Conservation (phyloP, 30 jellyfish, hydroid and myxozoan species). For the Turritopsis rubra region DNA sequence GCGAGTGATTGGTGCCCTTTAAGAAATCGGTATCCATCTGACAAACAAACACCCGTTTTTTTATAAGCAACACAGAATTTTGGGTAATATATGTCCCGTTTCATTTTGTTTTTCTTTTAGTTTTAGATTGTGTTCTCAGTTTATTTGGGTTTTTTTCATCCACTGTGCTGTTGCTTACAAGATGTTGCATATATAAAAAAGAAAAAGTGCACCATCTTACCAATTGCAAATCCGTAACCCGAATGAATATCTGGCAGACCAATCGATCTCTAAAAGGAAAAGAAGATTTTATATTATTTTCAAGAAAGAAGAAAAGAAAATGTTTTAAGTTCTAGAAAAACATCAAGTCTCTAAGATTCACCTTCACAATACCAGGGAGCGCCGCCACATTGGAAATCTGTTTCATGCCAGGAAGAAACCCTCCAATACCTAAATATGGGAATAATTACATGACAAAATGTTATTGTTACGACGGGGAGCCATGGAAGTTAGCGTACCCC, state of each 20-base stretch:
- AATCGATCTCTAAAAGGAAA: slow-evolving; percentile 71
- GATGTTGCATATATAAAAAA: too few relatives aligned
- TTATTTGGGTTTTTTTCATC: too few relatives aligned
- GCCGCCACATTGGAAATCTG: slow-evolving; percentile 98
- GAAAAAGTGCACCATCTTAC: slow-evolving; percentile 24
- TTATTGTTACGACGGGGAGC: background rate
- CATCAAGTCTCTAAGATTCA: background rate
- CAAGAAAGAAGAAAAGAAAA: background rate
- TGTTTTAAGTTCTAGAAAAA: background rate
- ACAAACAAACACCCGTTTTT: too few relatives aligned
- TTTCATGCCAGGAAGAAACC: slow-evolving; percentile 92
- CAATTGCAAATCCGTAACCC: slow-evolving; percentile 98
- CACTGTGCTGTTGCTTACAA: too few relatives aligned
- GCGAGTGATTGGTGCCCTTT: too few relatives aligned
- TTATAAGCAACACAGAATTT: too few relatives aligned
- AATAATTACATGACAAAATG: background rate
- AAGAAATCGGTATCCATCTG: too few relatives aligned
- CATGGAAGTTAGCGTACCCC: too few relatives aligned
- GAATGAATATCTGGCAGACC: slow-evolving; percentile 98
- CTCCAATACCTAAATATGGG: slow-evolving; percentile 63
- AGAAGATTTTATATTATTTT: background rate
- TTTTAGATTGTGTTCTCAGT: too few relatives aligned
- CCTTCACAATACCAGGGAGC: slow-evolving; percentile 96
- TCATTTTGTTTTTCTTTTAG: too few relatives aligned
- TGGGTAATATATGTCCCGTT: too few relatives aligned